phyloP scores from a whole-genome alignment of 2,797 vertebrate genomes.

The Anabacerthia variegaticeps region DNA sequence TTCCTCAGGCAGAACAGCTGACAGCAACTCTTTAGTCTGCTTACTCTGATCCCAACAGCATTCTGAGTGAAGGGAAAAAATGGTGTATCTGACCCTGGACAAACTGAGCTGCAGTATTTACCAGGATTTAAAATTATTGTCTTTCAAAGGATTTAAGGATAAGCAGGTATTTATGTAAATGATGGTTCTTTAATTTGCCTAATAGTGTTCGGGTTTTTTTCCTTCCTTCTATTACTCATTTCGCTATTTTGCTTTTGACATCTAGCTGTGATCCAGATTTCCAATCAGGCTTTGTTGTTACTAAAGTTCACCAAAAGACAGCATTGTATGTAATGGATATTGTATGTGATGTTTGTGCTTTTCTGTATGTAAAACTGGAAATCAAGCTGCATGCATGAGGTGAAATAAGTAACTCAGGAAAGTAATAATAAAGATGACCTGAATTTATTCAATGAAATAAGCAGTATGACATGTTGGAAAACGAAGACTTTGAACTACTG shows the following conservation, averaged over 20 bases:
- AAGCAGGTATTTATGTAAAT: constrained; percentile 57
- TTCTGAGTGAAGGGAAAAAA: not conserved
- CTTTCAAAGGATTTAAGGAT: constrained; percentile 23
- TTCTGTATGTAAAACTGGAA: not conserved
- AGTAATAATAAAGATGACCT: not conserved
- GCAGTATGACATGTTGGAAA: not conserved
- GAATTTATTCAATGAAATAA: not conserved
- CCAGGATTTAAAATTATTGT: constrained; percentile 8
- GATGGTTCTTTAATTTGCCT: constrained; percentile 32
- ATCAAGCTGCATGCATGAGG: not conserved
- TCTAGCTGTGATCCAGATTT: constrained; percentile 34
- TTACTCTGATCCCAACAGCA: constrained; percentile 19
- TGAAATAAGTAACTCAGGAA: not conserved
- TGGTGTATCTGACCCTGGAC: not conserved
- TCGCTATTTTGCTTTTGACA: constrained; percentile 10
- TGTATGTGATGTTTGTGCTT: not conserved
- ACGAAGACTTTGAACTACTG: not conserved
- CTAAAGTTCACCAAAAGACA: constrained; percentile 21
- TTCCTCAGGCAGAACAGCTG: constrained; percentile 22
- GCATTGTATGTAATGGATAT: not conserved
- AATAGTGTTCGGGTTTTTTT: not conserved
- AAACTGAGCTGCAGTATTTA: constrained; percentile 7
- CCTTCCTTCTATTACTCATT: not conserved
- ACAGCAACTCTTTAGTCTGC: constrained; percentile 24
- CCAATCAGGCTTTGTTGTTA: not conserved